Percentiles rank a stretch among this genome's conserved stretches.
phyloP scores from a whole-genome alignment of 2,888 invertebrate species.

The Willowsia nigromaculata region DNA sequence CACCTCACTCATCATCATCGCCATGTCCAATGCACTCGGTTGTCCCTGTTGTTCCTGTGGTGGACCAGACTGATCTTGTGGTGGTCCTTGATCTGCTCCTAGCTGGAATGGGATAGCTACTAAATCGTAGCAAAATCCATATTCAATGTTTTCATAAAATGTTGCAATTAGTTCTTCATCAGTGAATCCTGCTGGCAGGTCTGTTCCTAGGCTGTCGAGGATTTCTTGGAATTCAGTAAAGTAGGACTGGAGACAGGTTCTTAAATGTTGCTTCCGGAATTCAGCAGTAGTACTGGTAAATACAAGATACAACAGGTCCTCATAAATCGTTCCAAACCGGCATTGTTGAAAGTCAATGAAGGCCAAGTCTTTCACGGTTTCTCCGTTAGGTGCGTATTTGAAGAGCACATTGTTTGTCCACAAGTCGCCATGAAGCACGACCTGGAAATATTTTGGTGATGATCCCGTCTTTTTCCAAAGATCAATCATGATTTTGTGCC shows the following conservation, averaged over 20 bases:
- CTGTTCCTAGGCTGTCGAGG: not conserved
- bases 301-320: constrained; percentile 75
- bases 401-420: constrained; percentile 76
- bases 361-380: constrained; percentile 53
- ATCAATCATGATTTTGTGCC: constrained; percentile 26
- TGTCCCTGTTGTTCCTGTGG: not conserved
- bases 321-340: constrained; percentile 72
- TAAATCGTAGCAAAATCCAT: constrained; percentile 58
- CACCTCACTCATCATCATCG: not conserved
- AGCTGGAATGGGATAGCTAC: constrained; percentile 73
- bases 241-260: not conserved
- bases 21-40: not conserved
- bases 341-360: constrained; percentile 75
- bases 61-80: not conserved
- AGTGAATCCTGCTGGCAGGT: constrained; percentile 41
- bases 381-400: constrained; percentile 59
- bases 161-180: constrained; percentile 61
- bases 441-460: constrained; percentile 63
- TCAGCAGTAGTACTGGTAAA: constrained; percentile 72
- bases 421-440: constrained; percentile 74
- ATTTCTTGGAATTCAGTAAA: not conserved
- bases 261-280: constrained; percentile 68
- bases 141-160: constrained; percentile 62
- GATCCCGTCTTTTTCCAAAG: constrained; percentile 1
- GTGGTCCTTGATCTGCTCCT: constrained; percentile 23